phyloP scores from a whole-genome alignment of 1,140 invertebrate species.

The Atopsyche davidsoni region DNA sequence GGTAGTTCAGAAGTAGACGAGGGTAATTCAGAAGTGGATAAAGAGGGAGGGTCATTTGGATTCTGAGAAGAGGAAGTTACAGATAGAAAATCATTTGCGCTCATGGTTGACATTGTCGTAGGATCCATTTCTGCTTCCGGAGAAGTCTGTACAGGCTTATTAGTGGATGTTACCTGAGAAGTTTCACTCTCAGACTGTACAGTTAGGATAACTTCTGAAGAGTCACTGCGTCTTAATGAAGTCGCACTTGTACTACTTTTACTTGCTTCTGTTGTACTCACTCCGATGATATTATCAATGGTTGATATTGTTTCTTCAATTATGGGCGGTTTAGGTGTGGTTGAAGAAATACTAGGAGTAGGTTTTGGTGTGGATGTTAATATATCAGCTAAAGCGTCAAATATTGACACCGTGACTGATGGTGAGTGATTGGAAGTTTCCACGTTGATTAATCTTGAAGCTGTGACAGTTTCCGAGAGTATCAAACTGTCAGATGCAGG shows the following conservation, averaged over 20 bases:
- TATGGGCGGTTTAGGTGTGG: constrained; percentile 22
- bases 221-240: constrained; percentile 10
- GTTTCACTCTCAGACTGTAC: constrained; percentile 28
- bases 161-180: constrained; percentile 42
- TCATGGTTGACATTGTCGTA: constrained; percentile 14
- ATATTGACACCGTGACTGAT: constrained; percentile 50
- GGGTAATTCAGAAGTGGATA: constrained; percentile 32
- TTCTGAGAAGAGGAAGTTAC: constrained; percentile 16
- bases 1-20: constrained; percentile 31
- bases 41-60: constrained; percentile 6
- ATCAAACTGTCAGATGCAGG: constrained; percentile 43
- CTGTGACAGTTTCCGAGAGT: constrained; percentile 43
- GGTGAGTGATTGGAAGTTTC: constrained; percentile 48
- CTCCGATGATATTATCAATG: constrained; percentile 19
- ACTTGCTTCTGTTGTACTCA: constrained; percentile 30
- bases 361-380: constrained; percentile 46
- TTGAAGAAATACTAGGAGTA: constrained; percentile 41
- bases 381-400: constrained; percentile 51
- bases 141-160: constrained; percentile 47
- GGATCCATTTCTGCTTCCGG: constrained; percentile 21
- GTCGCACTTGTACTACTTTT: constrained; percentile 23
- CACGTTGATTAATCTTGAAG: constrained; percentile 46
- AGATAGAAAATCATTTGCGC: constrained; percentile 22
- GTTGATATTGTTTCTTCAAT: constrained; percentile 10
- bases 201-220: constrained; percentile 22